Evolutionary conservation across 2,888 invertebrate genomes (phyloP), one percentile per base, ranked within the genome.

Genomic region (Catocala nupta): DNA sequence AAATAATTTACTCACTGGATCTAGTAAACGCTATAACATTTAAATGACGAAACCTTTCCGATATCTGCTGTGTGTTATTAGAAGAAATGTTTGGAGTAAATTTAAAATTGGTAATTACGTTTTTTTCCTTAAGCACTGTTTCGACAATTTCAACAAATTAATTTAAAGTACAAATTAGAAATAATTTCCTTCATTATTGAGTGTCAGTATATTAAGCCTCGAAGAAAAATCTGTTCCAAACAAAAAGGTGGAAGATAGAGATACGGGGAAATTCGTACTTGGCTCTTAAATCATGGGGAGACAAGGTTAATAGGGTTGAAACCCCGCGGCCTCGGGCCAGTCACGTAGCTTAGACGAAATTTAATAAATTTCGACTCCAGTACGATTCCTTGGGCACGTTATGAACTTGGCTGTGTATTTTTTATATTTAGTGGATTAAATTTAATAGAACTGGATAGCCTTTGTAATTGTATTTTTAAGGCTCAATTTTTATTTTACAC

Each of bases 271-370:
- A 89, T 89, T 87, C 86, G 89, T 88, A 90, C 91, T 91, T 86
- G 84, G 79, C 82, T 82, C 85, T 86, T 93, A 93, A 93, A 93
- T 92, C 92, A 93, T 91, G 83, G 86, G 86, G 82, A 86, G 91
- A 90, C 92, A 91, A 91, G 91, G 91, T 92, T 92, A 93, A 93
- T 93, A 92, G 92, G 90, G 89, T 89, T 87, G 88, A 87, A 90
- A 88, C 88, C 87, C 83, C 82, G 72, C 85, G 85, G 88, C 85
- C 87, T 84, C 85, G 83, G 83, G 87, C 81, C 88, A 86, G 90
- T 90, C 92, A 91, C 92, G 92, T 90, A 90, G 86, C 87, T 86
- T 81, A 84, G 83, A 81, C 83, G 78, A 87, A 90, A 90, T 90
- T 90, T 90, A 90, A 91, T 91, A 90, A 91, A 90, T 88, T 88